Evolutionary conservation across 2,113 vertebrate genomes (phyloP), one percentile per base, ranked within the genome.

Genomic region (Xiphophorus couchianus): DNA sequence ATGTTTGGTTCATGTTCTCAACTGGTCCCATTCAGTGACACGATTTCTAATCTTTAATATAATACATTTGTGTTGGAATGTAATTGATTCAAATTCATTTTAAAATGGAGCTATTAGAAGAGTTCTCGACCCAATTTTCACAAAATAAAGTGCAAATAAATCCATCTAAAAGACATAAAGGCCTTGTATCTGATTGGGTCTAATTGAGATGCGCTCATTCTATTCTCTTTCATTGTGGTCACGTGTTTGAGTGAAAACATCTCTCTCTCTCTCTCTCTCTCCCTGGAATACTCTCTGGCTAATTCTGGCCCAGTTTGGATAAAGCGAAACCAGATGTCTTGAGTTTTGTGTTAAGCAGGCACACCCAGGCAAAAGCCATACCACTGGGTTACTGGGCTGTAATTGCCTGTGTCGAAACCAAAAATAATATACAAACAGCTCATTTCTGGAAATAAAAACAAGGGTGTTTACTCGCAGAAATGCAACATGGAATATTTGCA

Each of bases 261-360:
- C 3, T 58, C 51, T 25, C 51, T 51, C 14, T 54, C 22, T n/a
- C 22, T 58, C 51, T 9, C 1, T 1, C 25, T n/a, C 51, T 58
- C 9, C 25, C 51, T 58, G 2, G 1, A 6, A 80, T 37, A 64
- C 64, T 88, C 64, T 88, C 73, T 63, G 62, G 77, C 74, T 71
- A 79, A 80, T 78, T 78, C 73, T 65, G 58, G 78, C 77, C 30
- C 14, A 69, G 80, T 88, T 82, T 89, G 79, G 69, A 86, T 82
- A 54, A 88, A 90, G 70, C 76, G 82, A 87, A 93, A 58, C 94
- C 94, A 95, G 90, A 93, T 94, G 93, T 93, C 92, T 92, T 86
- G 84, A 83, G 78, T 92, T 88, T 66, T 84, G 85, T 68, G 82
- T 86, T 64, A 82, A 71, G 77, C 37, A 73, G 92, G 90, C 93